Base-by-base conservation (phyloP, 2,113 vertebrate species). In the Miniopterus natalensis region DNA sequence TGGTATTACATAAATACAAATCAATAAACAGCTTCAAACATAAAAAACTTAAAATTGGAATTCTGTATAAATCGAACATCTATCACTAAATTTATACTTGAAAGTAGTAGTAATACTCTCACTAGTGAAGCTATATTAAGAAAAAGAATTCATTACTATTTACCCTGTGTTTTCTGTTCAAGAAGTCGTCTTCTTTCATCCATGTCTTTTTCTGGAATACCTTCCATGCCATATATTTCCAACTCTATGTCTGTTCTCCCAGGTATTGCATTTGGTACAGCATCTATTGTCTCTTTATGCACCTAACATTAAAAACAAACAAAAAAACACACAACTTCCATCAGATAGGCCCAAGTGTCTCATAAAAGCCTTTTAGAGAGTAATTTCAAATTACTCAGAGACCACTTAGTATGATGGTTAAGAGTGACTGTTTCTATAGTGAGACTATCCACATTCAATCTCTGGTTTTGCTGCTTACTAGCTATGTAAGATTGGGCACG, bases 201-300 rank as follows among this genome's bases (percentile, higher is more conserved):
- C 99, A 99, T 99, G 80, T 99, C 99, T 98, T 99, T 99, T 92
- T 99, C 99, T 94, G 99, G 99, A 98, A 99, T 99, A 88, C 99
- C 99, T 93, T 99, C 99, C 99, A 99, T 99, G 78, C 99, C 99
- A 75, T 99, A 99, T 95, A 99, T 99, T 98, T 99, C 99, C 98
- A 99, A 98, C 97, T 99, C 99, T 74, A 99, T 99, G 88, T 99
- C 99, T 78, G 99, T 99, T 98, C 99, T 99, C 96, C 99, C 99
- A 5, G 99, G 99, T 98, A 99, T 99, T 55, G 99, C 99, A 98
- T 99, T 99, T 96, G 99, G 99, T 96, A 99, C 99, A 85, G 99
- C 99, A 94, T 99, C 99, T 98, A 99, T 99, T 10, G 99, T 99
- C 98, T 99, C 99, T 98, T 99, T 99, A 98, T 99, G 99, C 20